Conservation (phyloP, 2,113 vertebrate genomes). For the Trachemys scripta region DNA sequence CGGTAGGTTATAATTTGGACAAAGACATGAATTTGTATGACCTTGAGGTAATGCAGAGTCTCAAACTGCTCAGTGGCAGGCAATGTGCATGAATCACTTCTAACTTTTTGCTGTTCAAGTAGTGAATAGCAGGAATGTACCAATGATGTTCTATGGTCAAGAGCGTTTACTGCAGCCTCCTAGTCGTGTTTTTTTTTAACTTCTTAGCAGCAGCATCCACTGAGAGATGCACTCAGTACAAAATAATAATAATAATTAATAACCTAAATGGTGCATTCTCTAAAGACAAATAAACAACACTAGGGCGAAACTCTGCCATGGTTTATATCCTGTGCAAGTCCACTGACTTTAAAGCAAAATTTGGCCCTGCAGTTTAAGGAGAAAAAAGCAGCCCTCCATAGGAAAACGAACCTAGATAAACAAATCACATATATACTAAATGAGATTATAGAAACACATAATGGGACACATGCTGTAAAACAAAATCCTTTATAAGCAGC, state of each 20-base stretch:
- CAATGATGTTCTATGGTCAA: conserved; percentile 31
- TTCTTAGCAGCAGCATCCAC: background rate
- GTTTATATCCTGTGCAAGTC: background rate
- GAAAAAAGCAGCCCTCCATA: background rate
- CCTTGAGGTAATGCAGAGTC: background rate
- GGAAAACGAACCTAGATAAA: accelerated
- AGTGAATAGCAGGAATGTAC: conserved; percentile 55
- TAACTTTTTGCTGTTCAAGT: background rate
- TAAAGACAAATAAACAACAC: background rate
- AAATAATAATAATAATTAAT: conserved; percentile 15
- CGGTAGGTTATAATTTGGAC: background rate
- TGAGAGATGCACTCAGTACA: background rate
- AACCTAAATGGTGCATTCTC: conserved; percentile 14
- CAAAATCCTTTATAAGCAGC: conserved; percentile 28
- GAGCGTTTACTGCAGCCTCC: conserved; percentile 28
- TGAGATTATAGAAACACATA: conserved; percentile 14
- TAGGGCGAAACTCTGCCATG: background rate
- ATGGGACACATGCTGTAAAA: conserved; percentile 29
- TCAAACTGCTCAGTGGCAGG: background rate
- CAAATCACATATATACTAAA: background rate
- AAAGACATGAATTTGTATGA: background rate
- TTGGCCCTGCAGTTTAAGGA: background rate
- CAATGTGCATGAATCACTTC: background rate
- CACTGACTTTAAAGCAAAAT: conserved; percentile 3
- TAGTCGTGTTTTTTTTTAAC: background rate